Percentiles rank a stretch among this genome's conserved stretches.
phyloP scores from a whole-genome alignment of 2,113 vertebrate species.

The Gambusia affinis region DNA sequence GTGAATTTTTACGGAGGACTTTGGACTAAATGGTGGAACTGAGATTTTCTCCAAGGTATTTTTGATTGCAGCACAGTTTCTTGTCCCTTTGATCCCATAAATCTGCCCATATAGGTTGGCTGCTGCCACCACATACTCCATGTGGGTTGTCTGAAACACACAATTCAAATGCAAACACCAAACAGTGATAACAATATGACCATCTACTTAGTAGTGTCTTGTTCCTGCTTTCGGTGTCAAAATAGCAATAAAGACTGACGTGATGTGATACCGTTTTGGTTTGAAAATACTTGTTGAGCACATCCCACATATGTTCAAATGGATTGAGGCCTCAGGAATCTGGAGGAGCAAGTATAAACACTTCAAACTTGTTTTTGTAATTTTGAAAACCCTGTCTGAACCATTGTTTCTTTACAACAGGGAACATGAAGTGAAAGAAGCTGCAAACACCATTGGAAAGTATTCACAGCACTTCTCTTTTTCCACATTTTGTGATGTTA shows the following conservation, averaged over 20 bases:
- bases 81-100: constrained; percentile 74
- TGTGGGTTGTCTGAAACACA: constrained; percentile 78
- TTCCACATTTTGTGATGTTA: too few species aligned
- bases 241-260: background rate
- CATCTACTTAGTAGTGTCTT: background rate
- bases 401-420: too few species aligned
- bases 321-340: too few species aligned
- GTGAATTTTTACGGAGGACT: constrained; percentile 67
- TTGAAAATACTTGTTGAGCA: background rate
- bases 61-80: constrained; percentile 36
- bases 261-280: background rate
- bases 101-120: constrained; percentile 84
- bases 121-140: constrained; percentile 84
- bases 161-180: background rate
- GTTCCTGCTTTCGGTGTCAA: background rate
- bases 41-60: constrained; percentile 56
- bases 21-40: constrained; percentile 65
- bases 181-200: background rate
- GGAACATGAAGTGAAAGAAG: too few species aligned
- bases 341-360: too few species aligned
- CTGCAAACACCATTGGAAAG: too few species aligned
- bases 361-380: too few species aligned
- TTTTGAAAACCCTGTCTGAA: too few species aligned
- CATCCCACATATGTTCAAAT: background rate
- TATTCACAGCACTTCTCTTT: background rate